Evolutionary conservation across 2,797 vertebrate species (phyloP).

Genomic region (Merluccius polli): DNA sequence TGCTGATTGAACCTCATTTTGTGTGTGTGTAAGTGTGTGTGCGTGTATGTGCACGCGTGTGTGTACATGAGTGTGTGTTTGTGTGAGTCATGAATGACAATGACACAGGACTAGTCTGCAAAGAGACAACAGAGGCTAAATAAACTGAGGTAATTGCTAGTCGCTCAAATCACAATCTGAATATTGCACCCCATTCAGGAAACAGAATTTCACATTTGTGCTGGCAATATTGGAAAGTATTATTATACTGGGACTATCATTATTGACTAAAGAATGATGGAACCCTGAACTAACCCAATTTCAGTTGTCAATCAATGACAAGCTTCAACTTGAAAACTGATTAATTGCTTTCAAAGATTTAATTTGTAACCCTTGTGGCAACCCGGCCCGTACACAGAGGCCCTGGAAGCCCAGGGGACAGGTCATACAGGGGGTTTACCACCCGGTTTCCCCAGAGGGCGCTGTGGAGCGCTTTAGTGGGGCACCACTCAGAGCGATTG

Average conservation of each 20-base stretch:
- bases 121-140: constrained; percentile 10
- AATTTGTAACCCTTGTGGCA: not conserved
- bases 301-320: not conserved
- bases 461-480: no score
- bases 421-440: no score
- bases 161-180: not conserved
- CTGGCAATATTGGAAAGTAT: not conserved
- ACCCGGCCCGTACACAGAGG: no score
- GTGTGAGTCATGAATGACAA: constrained; percentile 16
- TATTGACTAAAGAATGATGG: not conserved
- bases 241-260: not conserved
- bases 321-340: not conserved
- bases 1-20: constrained; percentile 25
- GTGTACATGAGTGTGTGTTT: constrained; percentile 7
- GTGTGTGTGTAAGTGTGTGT: constrained; percentile 1
- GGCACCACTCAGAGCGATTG: no score
- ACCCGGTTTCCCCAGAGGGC: no score
- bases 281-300: not conserved
- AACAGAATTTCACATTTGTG: not conserved
- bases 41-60: constrained; percentile 10
- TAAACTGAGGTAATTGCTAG: constrained; percentile 4
- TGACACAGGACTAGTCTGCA: constrained; percentile 12
- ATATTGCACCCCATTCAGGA: not conserved
- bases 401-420: no score
- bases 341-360: not conserved